phyloP scores from a whole-genome alignment of 2,113 vertebrate genomes.

The Rhynchomys soricoides region DNA sequence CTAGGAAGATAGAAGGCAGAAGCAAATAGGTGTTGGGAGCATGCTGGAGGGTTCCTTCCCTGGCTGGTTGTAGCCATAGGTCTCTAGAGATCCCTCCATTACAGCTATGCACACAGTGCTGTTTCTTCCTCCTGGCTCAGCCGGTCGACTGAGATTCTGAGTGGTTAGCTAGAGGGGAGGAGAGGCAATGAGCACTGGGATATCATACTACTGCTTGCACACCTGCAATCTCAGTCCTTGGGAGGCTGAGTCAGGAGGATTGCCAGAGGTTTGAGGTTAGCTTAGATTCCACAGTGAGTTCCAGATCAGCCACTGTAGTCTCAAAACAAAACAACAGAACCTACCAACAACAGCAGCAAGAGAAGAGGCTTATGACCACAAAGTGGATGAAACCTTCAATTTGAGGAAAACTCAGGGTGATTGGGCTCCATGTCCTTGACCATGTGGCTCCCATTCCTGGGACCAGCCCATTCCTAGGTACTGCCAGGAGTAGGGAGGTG shows the following conservation, averaged over 20 bases:
- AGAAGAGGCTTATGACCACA: background rate
- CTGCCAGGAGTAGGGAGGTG: background rate
- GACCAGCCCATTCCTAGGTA: background rate
- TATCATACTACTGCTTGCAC: background rate
- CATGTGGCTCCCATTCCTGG: background rate
- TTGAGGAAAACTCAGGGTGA: background rate
- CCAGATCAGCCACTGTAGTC: background rate
- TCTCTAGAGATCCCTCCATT: rapidly evolving
- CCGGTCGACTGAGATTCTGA: too few relatives aligned
- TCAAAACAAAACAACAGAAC: background rate
- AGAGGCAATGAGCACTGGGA: background rate
- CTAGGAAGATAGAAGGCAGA: background rate
- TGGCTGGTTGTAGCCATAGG: background rate
- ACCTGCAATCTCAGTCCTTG: background rate
- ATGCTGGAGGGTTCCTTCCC: too few relatives aligned
- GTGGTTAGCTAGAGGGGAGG: background rate
- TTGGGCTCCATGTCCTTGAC: background rate
- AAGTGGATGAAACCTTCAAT: background rate
- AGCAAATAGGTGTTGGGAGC: background rate
- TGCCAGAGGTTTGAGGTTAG: background rate
- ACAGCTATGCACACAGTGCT: background rate
- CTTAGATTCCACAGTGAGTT: background rate
- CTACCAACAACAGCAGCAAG: background rate
- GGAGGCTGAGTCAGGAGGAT: background rate
- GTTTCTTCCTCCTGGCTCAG: background rate